These are phyloP conservation scores for Solea senegalensis DNA, from an alignment of 2,113 vertebrate genomes.

Conservation along the genomic window DNA sequence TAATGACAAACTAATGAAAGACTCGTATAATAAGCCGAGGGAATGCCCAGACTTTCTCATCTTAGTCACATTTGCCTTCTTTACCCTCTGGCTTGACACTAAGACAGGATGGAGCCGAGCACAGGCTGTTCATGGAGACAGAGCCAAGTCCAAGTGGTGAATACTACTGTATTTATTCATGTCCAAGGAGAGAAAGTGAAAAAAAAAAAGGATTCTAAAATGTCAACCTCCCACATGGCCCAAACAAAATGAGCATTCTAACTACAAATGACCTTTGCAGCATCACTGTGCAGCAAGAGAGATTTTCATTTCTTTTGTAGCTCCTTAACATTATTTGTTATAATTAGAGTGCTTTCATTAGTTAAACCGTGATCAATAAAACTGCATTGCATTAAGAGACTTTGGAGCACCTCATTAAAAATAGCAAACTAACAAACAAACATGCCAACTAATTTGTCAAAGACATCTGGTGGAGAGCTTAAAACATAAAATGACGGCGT, in stretches of 20 bases:
- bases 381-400: not conserved
- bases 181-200: not conserved
- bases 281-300: not conserved
- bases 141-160: conserved; percentile 26
- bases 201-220: not conserved
- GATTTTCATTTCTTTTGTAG: not conserved
- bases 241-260: not conserved
- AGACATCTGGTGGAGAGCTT: not conserved
- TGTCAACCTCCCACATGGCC: not conserved
- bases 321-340: conserved; percentile 10
- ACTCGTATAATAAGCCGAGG: conserved; percentile 11
- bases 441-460: not conserved
- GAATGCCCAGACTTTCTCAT: conserved; percentile 49
- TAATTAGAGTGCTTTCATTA: conserved; percentile 1
- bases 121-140: conserved; percentile 34
- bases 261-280: conserved; percentile 10
- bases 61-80: conserved; percentile 40
- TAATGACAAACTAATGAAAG: not conserved
- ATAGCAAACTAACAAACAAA: not conserved
- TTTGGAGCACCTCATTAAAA: conserved; percentile 11
- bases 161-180: conserved; percentile 14
- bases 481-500: not conserved
- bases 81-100: conserved; percentile 52
- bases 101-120: conserved; percentile 55
- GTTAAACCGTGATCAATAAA: not conserved